A percentile compares a stretch with the other conserved stretches of the same genome.
phyloP scores from a whole-genome alignment of 2,797 vertebrate genomes.

The Rhodeus uyekii region DNA sequence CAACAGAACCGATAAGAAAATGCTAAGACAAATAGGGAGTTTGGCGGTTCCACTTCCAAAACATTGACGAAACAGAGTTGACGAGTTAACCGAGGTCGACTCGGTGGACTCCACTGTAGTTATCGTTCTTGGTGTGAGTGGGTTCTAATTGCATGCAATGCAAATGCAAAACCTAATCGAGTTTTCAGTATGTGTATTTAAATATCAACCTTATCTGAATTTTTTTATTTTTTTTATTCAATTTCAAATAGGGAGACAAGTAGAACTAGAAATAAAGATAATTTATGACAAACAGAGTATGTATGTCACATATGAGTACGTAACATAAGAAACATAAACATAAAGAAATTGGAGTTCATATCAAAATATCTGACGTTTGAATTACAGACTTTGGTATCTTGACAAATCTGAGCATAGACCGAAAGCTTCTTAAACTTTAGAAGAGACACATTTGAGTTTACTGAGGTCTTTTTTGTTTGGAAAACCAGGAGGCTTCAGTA shows the following conservation, averaged over 20 bases:
- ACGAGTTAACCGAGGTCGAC: too few species aligned
- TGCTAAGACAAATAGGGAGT: too few species aligned
- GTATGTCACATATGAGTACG: too few species aligned
- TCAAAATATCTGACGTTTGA: not conserved
- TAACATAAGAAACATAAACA: too few species aligned
- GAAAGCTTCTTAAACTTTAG: not conserved
- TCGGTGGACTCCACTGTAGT: too few species aligned
- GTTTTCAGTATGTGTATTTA: not conserved
- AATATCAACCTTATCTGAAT: not conserved
- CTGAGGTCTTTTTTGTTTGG: not conserved
- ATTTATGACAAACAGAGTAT: too few species aligned
- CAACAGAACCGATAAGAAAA: too few species aligned
- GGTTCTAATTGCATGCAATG: not conserved
- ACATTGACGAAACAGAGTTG: too few species aligned
- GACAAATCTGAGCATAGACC: not conserved
- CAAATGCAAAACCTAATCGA: not conserved
- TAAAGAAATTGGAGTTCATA: too few species aligned
- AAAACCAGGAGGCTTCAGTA: not conserved
- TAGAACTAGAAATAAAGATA: not conserved
- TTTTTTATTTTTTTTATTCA: not conserved
- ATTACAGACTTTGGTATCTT: not conserved
- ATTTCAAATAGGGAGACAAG: not conserved
- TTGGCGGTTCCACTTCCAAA: too few species aligned
- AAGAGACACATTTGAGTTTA: not conserved
- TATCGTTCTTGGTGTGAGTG: not conserved